phyloP scores from a whole-genome alignment of 2,888 invertebrate species.

The Sceliomorpha sp. region DNA sequence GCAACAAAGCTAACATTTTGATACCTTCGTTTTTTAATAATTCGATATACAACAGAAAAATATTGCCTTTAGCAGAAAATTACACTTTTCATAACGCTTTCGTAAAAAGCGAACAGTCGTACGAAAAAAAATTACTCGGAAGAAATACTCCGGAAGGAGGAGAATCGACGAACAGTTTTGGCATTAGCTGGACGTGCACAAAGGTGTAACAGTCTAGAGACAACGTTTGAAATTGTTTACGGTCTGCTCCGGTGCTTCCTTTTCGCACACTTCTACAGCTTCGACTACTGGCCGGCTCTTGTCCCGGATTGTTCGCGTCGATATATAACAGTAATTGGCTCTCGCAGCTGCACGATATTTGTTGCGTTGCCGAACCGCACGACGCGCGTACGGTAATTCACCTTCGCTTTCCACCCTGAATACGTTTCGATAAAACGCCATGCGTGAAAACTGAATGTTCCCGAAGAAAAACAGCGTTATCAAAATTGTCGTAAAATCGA shows the following conservation, averaged over 20 bases:
- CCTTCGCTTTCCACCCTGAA: slow-evolving; percentile 44
- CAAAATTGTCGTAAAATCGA: too few relatives aligned
- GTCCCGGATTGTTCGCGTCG: slow-evolving; percentile 45
- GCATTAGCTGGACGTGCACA: slow-evolving; percentile 4
- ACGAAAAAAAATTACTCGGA: too few relatives aligned
- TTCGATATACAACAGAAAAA: slow-evolving; percentile 20
- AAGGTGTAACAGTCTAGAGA: slow-evolving; percentile 10
- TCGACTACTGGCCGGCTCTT: too few relatives aligned
- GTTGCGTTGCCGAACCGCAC: slow-evolving; percentile 32
- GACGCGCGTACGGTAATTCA: slow-evolving; percentile 39
- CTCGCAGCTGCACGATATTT: slow-evolving; percentile 47
- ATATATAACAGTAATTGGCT: slow-evolving; percentile 49
- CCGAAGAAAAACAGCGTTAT: too few relatives aligned
- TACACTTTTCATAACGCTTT: too few relatives aligned
- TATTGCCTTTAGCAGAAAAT: neutral
- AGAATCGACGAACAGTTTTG: slow-evolving; percentile 18
- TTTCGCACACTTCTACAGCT: slow-evolving; percentile 50
- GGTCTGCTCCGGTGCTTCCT: slow-evolving; percentile 47
- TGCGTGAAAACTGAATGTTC: too few relatives aligned
- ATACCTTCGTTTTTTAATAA: slow-evolving; percentile 39
- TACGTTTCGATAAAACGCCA: too few relatives aligned
- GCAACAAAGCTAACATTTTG: slow-evolving; percentile 50
- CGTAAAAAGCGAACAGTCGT: too few relatives aligned
- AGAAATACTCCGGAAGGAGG: too few relatives aligned
- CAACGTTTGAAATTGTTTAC: slow-evolving; percentile 54